Evolutionary conservation across 1,140 invertebrate species (phyloP), one percentile per base, ranked within the genome.

Genomic region (Araneus ventricosus): DNA sequence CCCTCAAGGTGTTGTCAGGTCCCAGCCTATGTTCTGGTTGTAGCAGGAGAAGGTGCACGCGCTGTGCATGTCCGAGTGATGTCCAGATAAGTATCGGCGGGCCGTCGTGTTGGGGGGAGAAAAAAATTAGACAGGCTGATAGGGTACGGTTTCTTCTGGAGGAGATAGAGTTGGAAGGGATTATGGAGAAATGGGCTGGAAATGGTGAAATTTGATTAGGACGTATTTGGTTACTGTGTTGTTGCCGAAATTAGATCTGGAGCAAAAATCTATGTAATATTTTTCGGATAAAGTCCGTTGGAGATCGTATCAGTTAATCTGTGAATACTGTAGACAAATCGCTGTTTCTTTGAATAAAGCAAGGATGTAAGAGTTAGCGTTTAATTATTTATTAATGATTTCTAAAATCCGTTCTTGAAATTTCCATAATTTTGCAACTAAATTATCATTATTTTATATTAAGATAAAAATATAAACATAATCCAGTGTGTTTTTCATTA

Each of bases 1-100:
- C 86, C 61, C 86, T 67, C 34, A 88, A 90, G 75, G 89, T 90
- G 89, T 90, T 90, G 89, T 82, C 89, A 90, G 89, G 30, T 52
- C 14, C 27, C 67, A 34, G 27, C 67, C 67, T 70, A 4, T 10
- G n/a, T 70, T 34, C 27, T 30, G 30, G 10, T 70, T 14, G 27
- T 27, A 10, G 67, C 17, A 30, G 10, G 8, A 3, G 7, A 30
- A 14, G 2, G 14, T n/a, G 27, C 27, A 14, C 7, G 67, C 4
- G 67, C 10, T 10, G 61, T 70, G 67, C 67, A 34, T 30, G 67
- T 70, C n/a, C 67, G 27, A 34, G 17, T 70, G 27, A 30, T 70
- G 67, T 84, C 39, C 39, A 84, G 80, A 84, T 84, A 84, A 45
- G 80, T 30, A 84, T 84, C 80, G 80, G 24, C 39, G 41, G 80